Conservation (phyloP, 2,113 vertebrate genomes). For the Carassius gibelio region DNA sequence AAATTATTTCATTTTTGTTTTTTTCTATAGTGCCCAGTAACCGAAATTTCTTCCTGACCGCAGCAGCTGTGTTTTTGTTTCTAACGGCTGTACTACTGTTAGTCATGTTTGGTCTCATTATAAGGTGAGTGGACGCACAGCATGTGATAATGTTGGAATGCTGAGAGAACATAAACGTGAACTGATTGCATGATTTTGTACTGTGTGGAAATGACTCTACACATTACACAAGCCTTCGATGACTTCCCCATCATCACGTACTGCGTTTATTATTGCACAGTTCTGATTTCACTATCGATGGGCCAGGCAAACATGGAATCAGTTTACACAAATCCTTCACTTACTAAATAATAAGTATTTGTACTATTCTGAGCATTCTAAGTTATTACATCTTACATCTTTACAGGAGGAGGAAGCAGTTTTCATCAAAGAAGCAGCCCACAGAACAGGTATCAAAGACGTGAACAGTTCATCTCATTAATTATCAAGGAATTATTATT, state of each 20-base stretch:
- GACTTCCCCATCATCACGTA: background rate
- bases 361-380: background rate
- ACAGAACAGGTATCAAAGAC: background rate
- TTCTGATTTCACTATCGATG: background rate
- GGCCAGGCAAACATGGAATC: background rate
- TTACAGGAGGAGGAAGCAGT: slow-evolving; percentile 25
- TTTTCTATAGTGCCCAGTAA: background rate
- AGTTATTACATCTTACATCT: background rate
- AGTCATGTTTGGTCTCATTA: background rate
- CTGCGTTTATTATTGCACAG: background rate
- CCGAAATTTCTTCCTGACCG: background rate
- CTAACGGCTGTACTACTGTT: background rate
- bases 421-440: background rate
- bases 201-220: background rate
- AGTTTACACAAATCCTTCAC: background rate
- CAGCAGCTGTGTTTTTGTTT: background rate
- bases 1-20: background rate
- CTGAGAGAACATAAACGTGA: background rate
- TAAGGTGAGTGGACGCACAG: slow-evolving; percentile 20
- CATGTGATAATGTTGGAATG: background rate
- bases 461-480: background rate
- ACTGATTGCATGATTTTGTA: background rate
- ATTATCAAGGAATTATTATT: background rate
- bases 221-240: slow-evolving; percentile 1
- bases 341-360: too few species aligned